Evolutionary conservation across 1,140 invertebrate species (phyloP).

Genomic region (Colletes latitarsis): DNA sequence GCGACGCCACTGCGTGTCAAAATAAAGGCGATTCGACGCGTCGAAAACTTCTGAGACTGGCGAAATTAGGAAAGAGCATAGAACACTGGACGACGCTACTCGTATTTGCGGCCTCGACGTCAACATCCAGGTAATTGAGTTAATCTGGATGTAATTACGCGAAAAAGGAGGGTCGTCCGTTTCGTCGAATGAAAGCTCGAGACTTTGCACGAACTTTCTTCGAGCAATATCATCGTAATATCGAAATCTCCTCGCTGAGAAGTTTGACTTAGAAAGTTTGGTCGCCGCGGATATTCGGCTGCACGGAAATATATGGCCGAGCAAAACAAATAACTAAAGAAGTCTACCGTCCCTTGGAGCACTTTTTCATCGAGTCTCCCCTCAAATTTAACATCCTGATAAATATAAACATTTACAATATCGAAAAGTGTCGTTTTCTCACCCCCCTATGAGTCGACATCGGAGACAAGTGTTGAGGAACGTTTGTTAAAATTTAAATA

Average conservation of each 20-base stretch:
- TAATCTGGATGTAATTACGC: slow-evolving; percentile 56
- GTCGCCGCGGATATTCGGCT: neutral
- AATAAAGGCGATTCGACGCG: slow-evolving; percentile 23
- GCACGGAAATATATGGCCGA: neutral
- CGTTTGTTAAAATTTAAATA: too few species aligned
- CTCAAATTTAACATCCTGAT: too few species aligned
- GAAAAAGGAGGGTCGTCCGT: too few species aligned
- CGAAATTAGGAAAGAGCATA: slow-evolving; percentile 26
- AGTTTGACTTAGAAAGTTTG: neutral
- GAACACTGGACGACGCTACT: slow-evolving; percentile 9
- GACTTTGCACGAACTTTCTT: neutral
- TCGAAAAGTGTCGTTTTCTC: too few species aligned
- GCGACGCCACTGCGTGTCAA: slow-evolving; percentile 16
- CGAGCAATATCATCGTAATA: neutral
- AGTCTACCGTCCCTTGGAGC: too few species aligned
- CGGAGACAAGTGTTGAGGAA: too few species aligned
- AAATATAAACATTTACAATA: too few species aligned
- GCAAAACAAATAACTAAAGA: too few species aligned
- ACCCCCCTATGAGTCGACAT: too few species aligned
- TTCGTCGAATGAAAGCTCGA: neutral
- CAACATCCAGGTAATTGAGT: slow-evolving; percentile 42
- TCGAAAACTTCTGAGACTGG: slow-evolving; percentile 25
- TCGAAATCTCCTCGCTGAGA: neutral
- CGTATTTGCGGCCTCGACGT: neutral
- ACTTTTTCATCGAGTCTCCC: too few species aligned